phyloP scores from a whole-genome alignment of 1,140 invertebrate species.

The Stenopsyche tienmushanensis region DNA sequence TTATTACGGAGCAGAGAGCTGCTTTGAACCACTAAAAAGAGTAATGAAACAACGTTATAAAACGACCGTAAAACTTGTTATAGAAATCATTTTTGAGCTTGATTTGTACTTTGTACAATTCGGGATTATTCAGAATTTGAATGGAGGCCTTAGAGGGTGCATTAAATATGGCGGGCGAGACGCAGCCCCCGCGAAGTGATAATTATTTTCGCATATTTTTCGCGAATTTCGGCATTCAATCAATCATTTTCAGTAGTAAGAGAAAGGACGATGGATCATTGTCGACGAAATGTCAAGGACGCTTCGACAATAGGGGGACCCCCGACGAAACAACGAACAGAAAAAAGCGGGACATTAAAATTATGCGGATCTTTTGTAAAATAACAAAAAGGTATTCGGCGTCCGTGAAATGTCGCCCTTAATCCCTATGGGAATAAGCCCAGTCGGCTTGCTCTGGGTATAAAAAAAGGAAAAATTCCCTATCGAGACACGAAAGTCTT shows the following conservation, averaged over 20 bases:
- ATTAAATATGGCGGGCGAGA: too few relatives aligned
- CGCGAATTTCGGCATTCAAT: slow-evolving; percentile 19
- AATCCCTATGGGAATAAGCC: slow-evolving; percentile 24
- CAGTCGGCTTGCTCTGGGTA: neutral
- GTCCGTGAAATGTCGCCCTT: slow-evolving; percentile 22
- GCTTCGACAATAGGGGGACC: slow-evolving; percentile 17
- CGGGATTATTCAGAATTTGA: too few relatives aligned
- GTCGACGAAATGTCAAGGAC: slow-evolving; percentile 25
- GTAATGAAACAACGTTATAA: slow-evolving; percentile 24
- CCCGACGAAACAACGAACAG: slow-evolving; percentile 11
- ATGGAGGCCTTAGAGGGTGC: too few relatives aligned
- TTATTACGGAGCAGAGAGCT: slow-evolving; percentile 14
- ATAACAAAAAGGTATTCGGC: slow-evolving; percentile 26
- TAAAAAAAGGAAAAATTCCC: slow-evolving; percentile 15
- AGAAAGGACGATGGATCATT: slow-evolving; percentile 14
- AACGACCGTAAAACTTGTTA: too few relatives aligned
- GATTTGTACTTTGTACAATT: too few relatives aligned
- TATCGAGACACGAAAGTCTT: neutral
- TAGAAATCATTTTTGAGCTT: too few relatives aligned
- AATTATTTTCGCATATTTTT: too few relatives aligned
- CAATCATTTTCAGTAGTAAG: slow-evolving; percentile 15
- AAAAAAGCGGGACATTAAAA: slow-evolving; percentile 16
- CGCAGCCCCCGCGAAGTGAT: too few relatives aligned
- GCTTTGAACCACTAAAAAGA: slow-evolving; percentile 18
- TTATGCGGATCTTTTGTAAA: slow-evolving; percentile 26